These are phyloP conservation scores for Caenorhabditis panamensis DNA, from an alignment of 2,888 invertebrate species.

Conservation along the genomic window DNA sequence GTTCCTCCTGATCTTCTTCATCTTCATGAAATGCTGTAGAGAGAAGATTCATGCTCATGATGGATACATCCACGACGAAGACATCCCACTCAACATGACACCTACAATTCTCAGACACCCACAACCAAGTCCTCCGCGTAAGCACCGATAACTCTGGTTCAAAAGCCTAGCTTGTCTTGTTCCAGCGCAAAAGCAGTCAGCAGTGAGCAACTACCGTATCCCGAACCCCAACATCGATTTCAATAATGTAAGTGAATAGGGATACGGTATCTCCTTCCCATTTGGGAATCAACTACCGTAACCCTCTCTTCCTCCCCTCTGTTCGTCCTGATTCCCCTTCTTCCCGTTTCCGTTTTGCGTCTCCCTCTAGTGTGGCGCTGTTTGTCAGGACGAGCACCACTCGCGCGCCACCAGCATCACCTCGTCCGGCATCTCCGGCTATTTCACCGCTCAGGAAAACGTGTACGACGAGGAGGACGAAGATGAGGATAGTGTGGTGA, in stretches of 20 bases:
- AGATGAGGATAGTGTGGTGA: constrained; percentile 26
- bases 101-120: constrained; percentile 42
- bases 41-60: constrained; percentile 47
- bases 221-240: constrained; percentile 61
- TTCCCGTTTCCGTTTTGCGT: constrained; percentile 3
- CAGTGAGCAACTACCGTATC: constrained; percentile 49
- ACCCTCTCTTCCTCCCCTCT: neutral
- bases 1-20: constrained; percentile 51
- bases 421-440: constrained; percentile 64
- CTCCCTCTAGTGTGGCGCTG: constrained; percentile 3
- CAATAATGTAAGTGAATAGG: constrained; percentile 47
- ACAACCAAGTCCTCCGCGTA: constrained; percentile 59
- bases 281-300: no score
- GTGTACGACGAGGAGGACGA: constrained; percentile 36
- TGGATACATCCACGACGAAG: constrained; percentile 36
- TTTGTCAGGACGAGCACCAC: constrained; percentile 48
- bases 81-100: constrained; percentile 30
- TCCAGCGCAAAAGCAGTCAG: constrained; percentile 37
- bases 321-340: neutral
- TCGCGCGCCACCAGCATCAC: constrained; percentile 60
- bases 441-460: constrained; percentile 70
- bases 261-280: neutral
- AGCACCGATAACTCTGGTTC: no score
- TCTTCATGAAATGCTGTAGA: constrained; percentile 55
- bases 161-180: no score